Percentiles rank a stretch among this genome's conserved stretches.
Conservation (phyloP, 2,888 invertebrate species). For the Apodemia zela region DNA sequence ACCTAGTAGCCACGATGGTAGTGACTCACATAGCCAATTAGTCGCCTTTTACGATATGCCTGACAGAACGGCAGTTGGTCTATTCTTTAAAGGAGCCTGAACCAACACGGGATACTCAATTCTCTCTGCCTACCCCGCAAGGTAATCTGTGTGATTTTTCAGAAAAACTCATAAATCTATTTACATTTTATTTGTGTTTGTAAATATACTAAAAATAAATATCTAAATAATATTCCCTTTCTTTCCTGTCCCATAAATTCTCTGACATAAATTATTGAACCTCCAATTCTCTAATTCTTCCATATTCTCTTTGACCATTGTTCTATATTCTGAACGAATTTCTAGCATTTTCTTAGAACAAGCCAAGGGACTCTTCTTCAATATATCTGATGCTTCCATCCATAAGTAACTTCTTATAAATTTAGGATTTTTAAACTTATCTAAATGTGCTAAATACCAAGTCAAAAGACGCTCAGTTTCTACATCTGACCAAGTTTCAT, state of each 20-base stretch:
- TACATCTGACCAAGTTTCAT: slow-evolving; percentile 52
- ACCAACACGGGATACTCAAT: neutral
- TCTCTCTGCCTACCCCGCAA: neutral
- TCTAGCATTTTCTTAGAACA: slow-evolving; percentile 72
- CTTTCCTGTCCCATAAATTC: slow-evolving; percentile 70
- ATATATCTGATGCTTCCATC: slow-evolving; percentile 56
- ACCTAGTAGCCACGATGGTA: too few species aligned
- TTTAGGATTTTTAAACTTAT: slow-evolving; percentile 69
- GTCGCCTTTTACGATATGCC: too few species aligned
- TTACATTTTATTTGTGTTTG: neutral
- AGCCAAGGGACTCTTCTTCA: slow-evolving; percentile 56
- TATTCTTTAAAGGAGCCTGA: too few species aligned
- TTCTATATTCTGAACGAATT: slow-evolving; percentile 59
- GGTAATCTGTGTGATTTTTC: neutral
- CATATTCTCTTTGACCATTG: slow-evolving; percentile 55
- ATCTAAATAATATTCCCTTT: slow-evolving; percentile 36
- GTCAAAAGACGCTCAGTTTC: slow-evolving; percentile 54
- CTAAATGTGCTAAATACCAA: slow-evolving; percentile 67
- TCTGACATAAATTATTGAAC: slow-evolving; percentile 62
- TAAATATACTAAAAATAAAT: neutral
- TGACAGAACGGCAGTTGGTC: too few species aligned
- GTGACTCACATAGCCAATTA: too few species aligned
- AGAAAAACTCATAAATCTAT: neutral
- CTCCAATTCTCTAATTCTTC: slow-evolving; percentile 53
- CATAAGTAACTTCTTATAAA: slow-evolving; percentile 62